phyloP scores from a whole-genome alignment of 2,113 vertebrate species.

The Myrmecophaga tridactyla region DNA sequence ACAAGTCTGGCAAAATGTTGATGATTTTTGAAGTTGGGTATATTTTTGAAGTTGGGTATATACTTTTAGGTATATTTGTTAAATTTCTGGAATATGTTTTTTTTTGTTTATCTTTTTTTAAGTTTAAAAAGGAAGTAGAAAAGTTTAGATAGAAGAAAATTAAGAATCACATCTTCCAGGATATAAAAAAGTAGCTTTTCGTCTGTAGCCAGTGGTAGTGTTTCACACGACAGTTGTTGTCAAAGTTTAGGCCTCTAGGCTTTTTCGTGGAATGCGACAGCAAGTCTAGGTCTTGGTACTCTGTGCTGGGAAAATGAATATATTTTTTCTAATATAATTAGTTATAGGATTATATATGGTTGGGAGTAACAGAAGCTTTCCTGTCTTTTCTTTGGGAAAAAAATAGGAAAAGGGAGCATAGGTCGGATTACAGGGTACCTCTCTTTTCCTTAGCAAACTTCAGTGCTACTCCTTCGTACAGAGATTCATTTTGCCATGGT shows the following conservation, averaged over 20 bases:
- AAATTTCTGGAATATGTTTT: constrained; percentile 31
- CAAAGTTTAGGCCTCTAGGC: neutral
- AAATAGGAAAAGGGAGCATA: neutral
- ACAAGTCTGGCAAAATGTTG: neutral
- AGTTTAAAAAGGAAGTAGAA: constrained; percentile 21
- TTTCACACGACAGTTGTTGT: neutral
- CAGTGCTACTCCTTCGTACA: neutral
- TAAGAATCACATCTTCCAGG: neutral
- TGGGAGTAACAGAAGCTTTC: neutral
- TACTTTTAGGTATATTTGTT: constrained; percentile 47
- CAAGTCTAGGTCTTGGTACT: neutral
- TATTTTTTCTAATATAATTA: neutral
- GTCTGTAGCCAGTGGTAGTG: neutral
- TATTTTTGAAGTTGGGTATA: neutral
- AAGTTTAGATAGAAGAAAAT: constrained; percentile 16
- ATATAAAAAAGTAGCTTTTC: neutral
- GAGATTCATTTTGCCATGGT: neutral
- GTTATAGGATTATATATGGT: neutral
- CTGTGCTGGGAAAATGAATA: neutral
- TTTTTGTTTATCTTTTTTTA: neutral
- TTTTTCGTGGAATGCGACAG: neutral
- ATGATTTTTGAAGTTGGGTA: constrained; percentile 1
- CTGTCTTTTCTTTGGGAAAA: neutral
- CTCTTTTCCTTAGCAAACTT: neutral
- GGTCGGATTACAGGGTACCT: neutral